A percentile compares a stretch with the other conserved stretches of the same genome.
phyloP scores from a whole-genome alignment of 2,888 invertebrate genomes.

The Caenorhabditis doughertyi region DNA sequence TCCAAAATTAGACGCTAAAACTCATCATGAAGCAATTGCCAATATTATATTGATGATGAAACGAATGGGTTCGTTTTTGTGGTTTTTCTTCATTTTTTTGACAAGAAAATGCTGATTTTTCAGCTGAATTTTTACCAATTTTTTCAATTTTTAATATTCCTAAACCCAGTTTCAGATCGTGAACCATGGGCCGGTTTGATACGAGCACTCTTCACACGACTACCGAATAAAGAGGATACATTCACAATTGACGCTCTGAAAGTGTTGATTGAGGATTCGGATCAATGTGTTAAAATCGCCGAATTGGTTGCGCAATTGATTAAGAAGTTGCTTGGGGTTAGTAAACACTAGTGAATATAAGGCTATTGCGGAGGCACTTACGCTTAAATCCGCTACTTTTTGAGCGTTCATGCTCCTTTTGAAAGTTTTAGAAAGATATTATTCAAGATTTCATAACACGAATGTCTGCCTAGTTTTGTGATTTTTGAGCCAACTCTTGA shows the following conservation, averaged over 20 bases:
- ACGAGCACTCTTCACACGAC: constrained; percentile 88
- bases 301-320: constrained; percentile 84
- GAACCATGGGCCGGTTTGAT: constrained; percentile 91
- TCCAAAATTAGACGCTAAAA: constrained; percentile 87
- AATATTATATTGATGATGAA: constrained; percentile 93
- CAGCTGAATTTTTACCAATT: no score
- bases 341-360: neutral
- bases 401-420: no score
- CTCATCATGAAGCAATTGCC: constrained; percentile 94
- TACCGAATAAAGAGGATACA: constrained; percentile 87
- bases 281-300: constrained; percentile 87
- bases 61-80: constrained; percentile 69
- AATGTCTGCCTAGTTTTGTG: no score
- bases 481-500: no score
- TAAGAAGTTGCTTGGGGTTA: constrained; percentile 64
- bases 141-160: neutral
- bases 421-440: no score
- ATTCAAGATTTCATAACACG: no score
- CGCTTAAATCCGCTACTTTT: no score
- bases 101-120: no score
- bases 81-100: neutral
- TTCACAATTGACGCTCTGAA: constrained; percentile 94
- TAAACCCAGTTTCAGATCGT: constrained; percentile 73
- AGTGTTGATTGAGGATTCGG: constrained; percentile 92
- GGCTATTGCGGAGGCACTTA: no score